Evolutionary conservation across 2,797 vertebrate species (phyloP).

Genomic region (Etheostoma nigrum): DNA sequence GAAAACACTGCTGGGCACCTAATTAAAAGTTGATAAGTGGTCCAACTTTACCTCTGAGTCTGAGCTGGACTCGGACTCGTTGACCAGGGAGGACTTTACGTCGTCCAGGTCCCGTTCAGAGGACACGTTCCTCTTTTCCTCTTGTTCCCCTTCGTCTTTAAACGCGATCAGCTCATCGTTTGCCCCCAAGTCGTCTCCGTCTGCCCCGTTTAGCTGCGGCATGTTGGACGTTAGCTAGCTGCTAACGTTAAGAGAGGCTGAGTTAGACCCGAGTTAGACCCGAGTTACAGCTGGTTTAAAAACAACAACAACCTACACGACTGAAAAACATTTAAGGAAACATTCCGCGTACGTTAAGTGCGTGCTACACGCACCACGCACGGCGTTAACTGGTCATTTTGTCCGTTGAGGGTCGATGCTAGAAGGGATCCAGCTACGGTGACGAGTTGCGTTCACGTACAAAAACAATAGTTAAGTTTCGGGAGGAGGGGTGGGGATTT

Average conservation of each 20-base stretch:
- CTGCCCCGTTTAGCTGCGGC: slow-evolving; percentile 86
- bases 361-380: background rate
- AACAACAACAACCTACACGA: background rate
- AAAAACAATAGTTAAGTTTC: too few species aligned
- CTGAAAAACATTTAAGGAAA: background rate
- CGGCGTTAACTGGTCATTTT: too few species aligned
- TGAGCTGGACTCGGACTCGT: slow-evolving; percentile 92
- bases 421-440: too few species aligned
- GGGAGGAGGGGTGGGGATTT: rapidly evolving
- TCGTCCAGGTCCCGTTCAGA: slow-evolving; percentile 91
- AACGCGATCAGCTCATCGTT: slow-evolving; percentile 93
- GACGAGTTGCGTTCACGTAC: too few species aligned
- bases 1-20: too few species aligned
- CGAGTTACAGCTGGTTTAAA: slow-evolving; percentile 15
- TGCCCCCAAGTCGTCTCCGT: slow-evolving; percentile 91
- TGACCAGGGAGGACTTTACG: slow-evolving; percentile 93
- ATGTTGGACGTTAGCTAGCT: slow-evolving; percentile 78
- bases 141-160: slow-evolving; percentile 93
- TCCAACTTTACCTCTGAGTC: slow-evolving; percentile 89
- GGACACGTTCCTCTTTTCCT: slow-evolving; percentile 90
- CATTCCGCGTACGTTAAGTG: background rate
- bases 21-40: background rate
- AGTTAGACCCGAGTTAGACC: background rate
- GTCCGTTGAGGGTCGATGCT: too few species aligned
- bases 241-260: slow-evolving; percentile 13